These are phyloP conservation scores for Rhingia rostrata DNA, from an alignment of 2,888 invertebrate genomes.

Conservation along the genomic window DNA sequence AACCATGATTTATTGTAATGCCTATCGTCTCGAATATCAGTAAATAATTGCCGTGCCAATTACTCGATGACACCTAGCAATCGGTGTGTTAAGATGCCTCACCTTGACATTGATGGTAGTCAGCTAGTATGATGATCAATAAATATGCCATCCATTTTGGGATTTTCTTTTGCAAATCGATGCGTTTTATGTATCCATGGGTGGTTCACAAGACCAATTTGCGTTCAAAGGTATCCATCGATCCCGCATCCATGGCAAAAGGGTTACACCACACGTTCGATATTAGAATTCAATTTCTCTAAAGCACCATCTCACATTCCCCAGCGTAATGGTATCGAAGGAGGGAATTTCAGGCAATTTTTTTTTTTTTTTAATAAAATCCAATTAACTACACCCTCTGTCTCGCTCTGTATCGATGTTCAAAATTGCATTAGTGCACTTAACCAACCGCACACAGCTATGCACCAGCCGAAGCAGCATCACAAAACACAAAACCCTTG, in stretches of 20 bases:
- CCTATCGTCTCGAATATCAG: not conserved
- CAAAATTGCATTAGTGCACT: constrained; percentile 62
- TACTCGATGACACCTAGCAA: no score
- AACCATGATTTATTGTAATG: constrained; percentile 5
- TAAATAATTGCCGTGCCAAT: not conserved
- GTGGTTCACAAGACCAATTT: not conserved
- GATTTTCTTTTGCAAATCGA: not conserved
- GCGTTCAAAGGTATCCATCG: not conserved
- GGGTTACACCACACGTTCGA: no score
- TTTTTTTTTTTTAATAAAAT: constrained; percentile 44
- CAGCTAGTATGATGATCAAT: no score
- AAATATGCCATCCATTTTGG: no score
- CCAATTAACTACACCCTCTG: constrained; percentile 51
- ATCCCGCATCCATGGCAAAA: not conserved
- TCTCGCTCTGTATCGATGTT: constrained; percentile 23
- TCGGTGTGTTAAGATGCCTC: no score
- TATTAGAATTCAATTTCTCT: constrained; percentile 43
- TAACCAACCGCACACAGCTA: constrained; percentile 42
- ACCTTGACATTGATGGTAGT: no score
- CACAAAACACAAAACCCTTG: constrained; percentile 55
- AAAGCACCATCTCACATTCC: constrained; percentile 36
- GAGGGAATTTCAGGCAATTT: constrained; percentile 36
- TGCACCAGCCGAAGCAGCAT: constrained; percentile 25
- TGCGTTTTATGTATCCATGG: not conserved
- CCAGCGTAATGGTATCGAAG: constrained; percentile 43